phyloP scores from a whole-genome alignment of 2,113 vertebrate species.

The Genyomyrus donnyi region DNA sequence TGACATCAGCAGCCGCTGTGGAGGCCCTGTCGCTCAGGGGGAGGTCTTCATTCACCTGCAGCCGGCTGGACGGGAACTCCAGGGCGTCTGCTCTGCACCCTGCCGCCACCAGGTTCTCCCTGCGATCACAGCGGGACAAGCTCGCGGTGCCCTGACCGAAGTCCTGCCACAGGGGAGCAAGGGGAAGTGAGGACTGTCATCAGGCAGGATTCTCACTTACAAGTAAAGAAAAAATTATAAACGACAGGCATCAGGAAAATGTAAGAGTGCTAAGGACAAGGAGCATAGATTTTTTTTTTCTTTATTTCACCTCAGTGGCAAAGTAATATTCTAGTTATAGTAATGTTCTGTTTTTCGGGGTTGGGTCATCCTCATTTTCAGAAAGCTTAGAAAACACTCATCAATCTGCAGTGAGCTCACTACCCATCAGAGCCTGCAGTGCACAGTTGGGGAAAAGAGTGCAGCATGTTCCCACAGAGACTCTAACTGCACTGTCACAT shows the following conservation, averaged over 20 bases:
- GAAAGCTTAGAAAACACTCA: background rate
- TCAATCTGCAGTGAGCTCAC: background rate
- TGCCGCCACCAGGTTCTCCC: slow-evolving; percentile 57
- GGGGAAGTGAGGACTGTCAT: background rate
- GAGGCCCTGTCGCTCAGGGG: slow-evolving; percentile 83
- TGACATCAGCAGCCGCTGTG: slow-evolving; percentile 63
- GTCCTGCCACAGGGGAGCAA: slow-evolving; percentile 41
- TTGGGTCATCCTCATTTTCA: background rate
- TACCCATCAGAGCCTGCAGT: background rate
- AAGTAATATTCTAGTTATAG: background rate
- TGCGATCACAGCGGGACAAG: slow-evolving; percentile 75
- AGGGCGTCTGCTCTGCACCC: slow-evolving; percentile 59
- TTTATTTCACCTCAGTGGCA: background rate
- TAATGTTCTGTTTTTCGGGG: background rate
- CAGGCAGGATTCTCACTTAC: background rate
- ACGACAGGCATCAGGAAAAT: background rate
- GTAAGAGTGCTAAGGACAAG: background rate
- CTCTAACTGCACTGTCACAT: background rate
- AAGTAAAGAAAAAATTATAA: background rate
- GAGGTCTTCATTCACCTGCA: slow-evolving; percentile 57
- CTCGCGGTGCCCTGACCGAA: slow-evolving; percentile 47
- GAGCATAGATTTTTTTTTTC: background rate
- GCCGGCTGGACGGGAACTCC: slow-evolving; percentile 71
- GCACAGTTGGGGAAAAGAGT: background rate
- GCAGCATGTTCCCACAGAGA: background rate